Base-by-base conservation (phyloP, 2,888 invertebrate species). In the Drosophila hamatofila region DNA sequence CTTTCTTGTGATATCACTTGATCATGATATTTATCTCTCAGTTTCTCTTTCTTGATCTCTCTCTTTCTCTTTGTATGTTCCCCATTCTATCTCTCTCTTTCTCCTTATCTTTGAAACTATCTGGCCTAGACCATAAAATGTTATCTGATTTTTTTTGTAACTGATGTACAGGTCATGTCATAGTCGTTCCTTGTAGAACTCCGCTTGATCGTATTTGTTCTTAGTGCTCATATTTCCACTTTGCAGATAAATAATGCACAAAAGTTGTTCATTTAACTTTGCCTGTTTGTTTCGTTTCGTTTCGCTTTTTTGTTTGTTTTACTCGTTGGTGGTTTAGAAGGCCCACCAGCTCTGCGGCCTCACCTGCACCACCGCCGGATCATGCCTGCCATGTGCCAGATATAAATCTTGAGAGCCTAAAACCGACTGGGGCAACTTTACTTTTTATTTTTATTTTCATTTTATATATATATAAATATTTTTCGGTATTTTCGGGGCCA, bases 211-310 rank as follows among this genome's bases (percentile, higher is more conserved):
- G 41, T 30, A 63, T 76, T 75, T 75, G 63, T 61, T 63, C 44
- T 35, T 44, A 54, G 56, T 63, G 55, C 70, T 77, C 74, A 64
- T 77, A 70, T 81, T 87, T 79, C 72, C 81, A 70, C 77, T 75
- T 72, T 72, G 71, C 77, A 83, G 77, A 88, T 87, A 88, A 88
- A 87, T 88, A 83, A 88, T 86, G 83, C 81, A 88, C 73, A 81
- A 83, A 86, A 86, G 88, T 88, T 88, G 83, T 85, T 82, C 88
- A 83, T 88, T 87, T 87, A 88, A 87, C 88, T 87, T 88, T 80
- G 75, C 81, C 86, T 86, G 84, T 78, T 84, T 87, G 87, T 82
- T 86, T 83, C 75, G 84, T 78, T 85, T 82, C 74, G 75, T 63
- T 80, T 74, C 69, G 71, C 59, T 63, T 71, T 71, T 83, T 68